phyloP scores from a whole-genome alignment of 92 coral and sea anemone genomes.

The Zoanthus solanderi region DNA sequence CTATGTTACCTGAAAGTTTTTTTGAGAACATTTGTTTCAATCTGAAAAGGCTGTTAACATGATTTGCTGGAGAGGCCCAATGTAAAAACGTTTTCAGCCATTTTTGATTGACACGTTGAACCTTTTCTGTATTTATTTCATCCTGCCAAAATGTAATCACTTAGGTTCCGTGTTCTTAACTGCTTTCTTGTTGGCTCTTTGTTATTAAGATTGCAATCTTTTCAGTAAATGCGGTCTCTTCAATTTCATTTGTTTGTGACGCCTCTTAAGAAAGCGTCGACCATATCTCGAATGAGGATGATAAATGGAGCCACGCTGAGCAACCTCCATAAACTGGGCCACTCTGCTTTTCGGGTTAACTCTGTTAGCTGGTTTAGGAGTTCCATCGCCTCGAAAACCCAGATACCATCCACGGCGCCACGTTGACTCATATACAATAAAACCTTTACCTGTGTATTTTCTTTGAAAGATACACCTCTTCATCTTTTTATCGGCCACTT shows the following conservation, averaged over 20 bases:
- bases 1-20: no score
- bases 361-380: conserved; percentile 11
- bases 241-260: neutral
- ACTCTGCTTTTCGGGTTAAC: conserved; percentile 3
- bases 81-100: no score
- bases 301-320: neutral
- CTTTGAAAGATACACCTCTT: conserved; percentile 32
- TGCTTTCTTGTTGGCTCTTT: neutral
- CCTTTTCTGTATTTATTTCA: neutral
- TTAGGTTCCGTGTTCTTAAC: neutral
- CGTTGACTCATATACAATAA: conserved; percentile 6
- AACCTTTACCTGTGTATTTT: conserved; percentile 16
- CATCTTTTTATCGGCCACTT: conserved; percentile 29
- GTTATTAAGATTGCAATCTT: neutral
- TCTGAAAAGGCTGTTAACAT: no score
- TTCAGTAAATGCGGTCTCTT: neutral
- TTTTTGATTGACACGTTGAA: no score
- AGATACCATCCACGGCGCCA: conserved; percentile 20
- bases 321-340: conserved; percentile 38
- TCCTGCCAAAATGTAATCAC: neutral
- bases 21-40: no score
- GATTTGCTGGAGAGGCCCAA: no score
- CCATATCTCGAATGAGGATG: conserved; percentile 4
- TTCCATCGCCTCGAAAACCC: conserved; percentile 26
- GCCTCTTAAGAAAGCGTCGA: conserved; percentile 16